Evolutionary conservation across 1,140 invertebrate species (phyloP).

Genomic region (Tetranychus urticae): DNA sequence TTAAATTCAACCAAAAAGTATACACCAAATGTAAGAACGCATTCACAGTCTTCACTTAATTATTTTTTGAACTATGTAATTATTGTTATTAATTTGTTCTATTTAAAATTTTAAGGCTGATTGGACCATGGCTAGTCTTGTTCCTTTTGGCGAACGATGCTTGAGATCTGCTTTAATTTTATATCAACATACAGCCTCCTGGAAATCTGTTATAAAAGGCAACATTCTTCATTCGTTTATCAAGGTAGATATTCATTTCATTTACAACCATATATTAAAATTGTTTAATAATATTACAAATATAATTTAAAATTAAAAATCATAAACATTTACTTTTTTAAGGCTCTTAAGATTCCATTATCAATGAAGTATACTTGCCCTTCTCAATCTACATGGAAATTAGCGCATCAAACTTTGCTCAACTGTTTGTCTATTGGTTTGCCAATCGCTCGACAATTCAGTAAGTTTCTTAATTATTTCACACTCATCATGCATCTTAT

Average conservation of each 20-base stretch:
- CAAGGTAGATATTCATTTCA: conserved; percentile 21
- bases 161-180: conserved; percentile 52
- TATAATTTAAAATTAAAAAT: too few relatives aligned
- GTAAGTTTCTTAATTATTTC: conserved; percentile 24
- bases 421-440: conserved; percentile 55
- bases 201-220: conserved; percentile 43
- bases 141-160: conserved; percentile 63
- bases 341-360: conserved; percentile 44
- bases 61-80: background rate
- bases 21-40: background rate
- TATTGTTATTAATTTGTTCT: background rate
- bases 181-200: conserved; percentile 52
- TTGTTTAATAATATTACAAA: too few relatives aligned
- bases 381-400: conserved; percentile 57
- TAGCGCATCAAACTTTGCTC: conserved; percentile 51
- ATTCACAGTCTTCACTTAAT: background rate
- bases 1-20: background rate
- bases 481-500: background rate
- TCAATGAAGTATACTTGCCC: conserved; percentile 59
- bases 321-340: background rate
- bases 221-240: conserved; percentile 51
- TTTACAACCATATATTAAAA: too few relatives aligned
- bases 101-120: conserved; percentile 23
- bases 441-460: conserved; percentile 52
- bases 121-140: conserved; percentile 60